Percentiles rank a stretch among this genome's conserved stretches.
phyloP scores from a whole-genome alignment of 2,888 invertebrate species.

The Euplexia lucipara region DNA sequence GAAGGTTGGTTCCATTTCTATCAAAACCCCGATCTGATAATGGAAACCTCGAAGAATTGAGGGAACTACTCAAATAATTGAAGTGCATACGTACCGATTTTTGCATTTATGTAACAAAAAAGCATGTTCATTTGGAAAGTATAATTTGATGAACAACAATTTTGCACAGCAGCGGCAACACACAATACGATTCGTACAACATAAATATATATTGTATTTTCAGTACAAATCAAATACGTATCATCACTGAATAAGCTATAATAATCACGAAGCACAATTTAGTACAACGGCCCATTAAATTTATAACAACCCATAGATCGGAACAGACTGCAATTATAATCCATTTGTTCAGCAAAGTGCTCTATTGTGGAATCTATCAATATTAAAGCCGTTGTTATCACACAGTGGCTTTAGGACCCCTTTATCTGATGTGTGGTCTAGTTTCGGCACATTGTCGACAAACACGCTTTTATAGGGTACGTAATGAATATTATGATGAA shows the following conservation, averaged over 20 bases:
- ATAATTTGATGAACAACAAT: too few species aligned
- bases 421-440: slow-evolving; percentile 25
- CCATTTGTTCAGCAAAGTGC: slow-evolving; percentile 48
- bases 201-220: too few species aligned
- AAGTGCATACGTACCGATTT: too few species aligned
- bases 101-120: too few species aligned
- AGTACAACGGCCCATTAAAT: slow-evolving; percentile 23
- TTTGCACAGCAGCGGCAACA: too few species aligned
- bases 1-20: too few species aligned
- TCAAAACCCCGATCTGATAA: too few species aligned
- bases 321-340: slow-evolving; percentile 34
- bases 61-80: too few species aligned
- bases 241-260: neutral
- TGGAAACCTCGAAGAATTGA: too few species aligned
- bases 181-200: too few species aligned
- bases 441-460: slow-evolving; percentile 33
- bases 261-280: slow-evolving; percentile 17
- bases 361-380: slow-evolving; percentile 45
- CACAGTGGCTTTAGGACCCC: slow-evolving; percentile 17
- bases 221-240: too few species aligned
- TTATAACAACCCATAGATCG: slow-evolving; percentile 12
- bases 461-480: slow-evolving; percentile 14
- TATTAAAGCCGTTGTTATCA: slow-evolving; percentile 27
- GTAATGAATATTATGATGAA: slow-evolving; percentile 43
- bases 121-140: too few species aligned